Percentiles rank a stretch among this genome's conserved stretches.
Evolutionary conservation across 2,888 invertebrate genomes (phyloP).

Genomic region (Tethea ocularis): DNA sequence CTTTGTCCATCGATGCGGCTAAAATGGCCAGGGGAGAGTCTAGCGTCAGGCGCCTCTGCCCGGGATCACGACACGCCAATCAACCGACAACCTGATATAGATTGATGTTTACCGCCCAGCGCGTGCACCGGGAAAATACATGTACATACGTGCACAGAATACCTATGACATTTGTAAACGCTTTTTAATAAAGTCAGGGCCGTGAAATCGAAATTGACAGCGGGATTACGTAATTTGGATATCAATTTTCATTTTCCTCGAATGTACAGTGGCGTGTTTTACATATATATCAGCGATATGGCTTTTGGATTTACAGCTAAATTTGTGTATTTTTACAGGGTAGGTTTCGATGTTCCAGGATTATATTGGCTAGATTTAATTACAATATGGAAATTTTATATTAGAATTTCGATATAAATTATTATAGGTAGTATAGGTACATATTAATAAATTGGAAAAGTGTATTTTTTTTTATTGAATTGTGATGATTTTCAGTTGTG

Average conservation of each 20-base stretch:
- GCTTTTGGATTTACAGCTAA: not conserved
- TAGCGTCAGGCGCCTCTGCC: conserved; percentile 18
- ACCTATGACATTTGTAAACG: conserved; percentile 3
- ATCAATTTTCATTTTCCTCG: conserved; percentile 3
- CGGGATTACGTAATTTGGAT: conserved; percentile 2
- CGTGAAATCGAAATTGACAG: conserved; percentile 5
- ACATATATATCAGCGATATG: not conserved
- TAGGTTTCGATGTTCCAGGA: not conserved
- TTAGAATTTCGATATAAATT: too few species aligned
- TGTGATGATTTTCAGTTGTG: not conserved
- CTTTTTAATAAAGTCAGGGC: conserved; percentile 4
- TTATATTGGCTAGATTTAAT: too few species aligned
- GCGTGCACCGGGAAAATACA: conserved; percentile 14
- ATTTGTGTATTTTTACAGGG: not conserved
- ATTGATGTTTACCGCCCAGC: conserved; percentile 48
- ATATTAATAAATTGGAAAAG: too few species aligned
- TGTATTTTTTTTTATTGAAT: not conserved
- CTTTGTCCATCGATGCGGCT: not conserved
- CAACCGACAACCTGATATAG: conserved; percentile 47
- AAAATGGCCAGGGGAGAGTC: conserved; percentile 4
- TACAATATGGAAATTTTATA: too few species aligned
- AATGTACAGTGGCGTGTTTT: not conserved
- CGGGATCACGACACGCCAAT: conserved; percentile 45
- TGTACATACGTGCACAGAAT: conserved; percentile 1
- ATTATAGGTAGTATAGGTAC: too few species aligned